phyloP scores from a whole-genome alignment of 2,888 invertebrate genomes.

The Acanthopleura granulata region DNA sequence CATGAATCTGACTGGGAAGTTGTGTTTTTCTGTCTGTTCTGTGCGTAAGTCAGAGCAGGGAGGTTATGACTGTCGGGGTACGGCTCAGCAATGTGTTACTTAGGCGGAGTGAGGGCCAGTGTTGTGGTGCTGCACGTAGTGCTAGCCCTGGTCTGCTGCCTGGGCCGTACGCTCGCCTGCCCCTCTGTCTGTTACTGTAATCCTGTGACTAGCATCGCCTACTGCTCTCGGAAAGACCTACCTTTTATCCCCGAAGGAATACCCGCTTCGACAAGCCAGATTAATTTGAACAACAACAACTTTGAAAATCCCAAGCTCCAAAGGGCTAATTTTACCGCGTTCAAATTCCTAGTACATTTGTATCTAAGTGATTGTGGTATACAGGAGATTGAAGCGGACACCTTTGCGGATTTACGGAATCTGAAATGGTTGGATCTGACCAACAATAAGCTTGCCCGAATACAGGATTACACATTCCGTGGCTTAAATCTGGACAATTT shows the following conservation, averaged over 20 bases:
- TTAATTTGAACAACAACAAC: conserved; percentile 64
- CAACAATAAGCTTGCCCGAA: conserved; percentile 59
- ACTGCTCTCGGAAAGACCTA: conserved; percentile 61
- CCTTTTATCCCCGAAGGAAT: conserved; percentile 62
- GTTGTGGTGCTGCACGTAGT: background rate
- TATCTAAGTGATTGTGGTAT: conserved; percentile 66
- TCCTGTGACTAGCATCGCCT: conserved; percentile 58
- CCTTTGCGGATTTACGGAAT: conserved; percentile 61
- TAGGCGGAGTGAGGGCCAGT: background rate
- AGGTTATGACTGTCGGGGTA: background rate
- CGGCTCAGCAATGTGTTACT: conserved; percentile 11
- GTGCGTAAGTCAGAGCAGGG: background rate
- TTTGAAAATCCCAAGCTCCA: conserved; percentile 55
- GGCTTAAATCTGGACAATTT: conserved; percentile 63
- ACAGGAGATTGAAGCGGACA: conserved; percentile 60
- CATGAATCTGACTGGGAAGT: conserved; percentile 4
- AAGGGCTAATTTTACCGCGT: conserved; percentile 59
- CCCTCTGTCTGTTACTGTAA: conserved; percentile 66
- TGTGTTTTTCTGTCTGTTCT: background rate
- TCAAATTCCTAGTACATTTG: conserved; percentile 58
- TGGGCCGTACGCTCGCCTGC: conserved; percentile 39
- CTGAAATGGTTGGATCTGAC: conserved; percentile 66
- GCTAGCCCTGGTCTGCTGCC: background rate
- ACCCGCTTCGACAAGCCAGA: conserved; percentile 57
- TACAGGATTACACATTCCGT: conserved; percentile 64